Evolutionary conservation across 1,140 invertebrate species (phyloP).

Genomic region (Nasonia longicornis): DNA sequence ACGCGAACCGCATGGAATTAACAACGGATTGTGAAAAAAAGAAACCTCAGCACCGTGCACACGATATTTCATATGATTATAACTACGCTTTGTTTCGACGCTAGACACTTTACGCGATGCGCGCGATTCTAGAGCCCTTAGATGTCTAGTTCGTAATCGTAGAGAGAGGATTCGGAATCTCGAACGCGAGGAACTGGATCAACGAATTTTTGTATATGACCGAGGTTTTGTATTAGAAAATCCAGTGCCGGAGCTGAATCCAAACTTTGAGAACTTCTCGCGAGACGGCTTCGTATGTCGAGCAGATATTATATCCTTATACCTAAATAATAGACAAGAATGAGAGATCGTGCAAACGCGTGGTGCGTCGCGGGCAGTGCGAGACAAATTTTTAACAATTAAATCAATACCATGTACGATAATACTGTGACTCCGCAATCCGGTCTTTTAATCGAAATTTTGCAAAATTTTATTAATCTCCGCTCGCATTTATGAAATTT

Average conservation of each 20-base stretch:
- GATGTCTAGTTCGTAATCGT: not conserved
- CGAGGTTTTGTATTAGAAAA: conserved; percentile 24
- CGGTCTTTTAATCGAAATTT: conserved; percentile 4
- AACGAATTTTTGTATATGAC: conserved; percentile 41
- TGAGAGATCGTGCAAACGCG: too few species aligned
- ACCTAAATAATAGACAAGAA: too few species aligned
- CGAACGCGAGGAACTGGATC: conserved; percentile 47
- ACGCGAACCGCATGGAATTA: not conserved
- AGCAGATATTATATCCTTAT: too few species aligned
- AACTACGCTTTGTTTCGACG: not conserved
- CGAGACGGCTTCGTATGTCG: not conserved
- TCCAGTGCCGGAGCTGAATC: conserved; percentile 5
- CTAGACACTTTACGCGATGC: too few species aligned
- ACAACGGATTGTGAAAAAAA: not conserved
- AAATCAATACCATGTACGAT: not conserved
- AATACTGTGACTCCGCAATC: not conserved
- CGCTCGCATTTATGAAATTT: not conserved
- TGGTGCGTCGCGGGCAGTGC: too few species aligned
- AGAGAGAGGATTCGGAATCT: conserved; percentile 1
- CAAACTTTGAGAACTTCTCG: conserved; percentile 7
- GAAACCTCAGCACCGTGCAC: conserved; percentile 33
- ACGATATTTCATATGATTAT: not conserved
- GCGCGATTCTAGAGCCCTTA: not conserved
- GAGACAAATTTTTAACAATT: not conserved
- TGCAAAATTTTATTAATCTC: not conserved